Evolutionary conservation across 2,797 vertebrate species (phyloP), one percentile per base, ranked within the genome.

Genomic region (Pseudochromis fuscus): DNA sequence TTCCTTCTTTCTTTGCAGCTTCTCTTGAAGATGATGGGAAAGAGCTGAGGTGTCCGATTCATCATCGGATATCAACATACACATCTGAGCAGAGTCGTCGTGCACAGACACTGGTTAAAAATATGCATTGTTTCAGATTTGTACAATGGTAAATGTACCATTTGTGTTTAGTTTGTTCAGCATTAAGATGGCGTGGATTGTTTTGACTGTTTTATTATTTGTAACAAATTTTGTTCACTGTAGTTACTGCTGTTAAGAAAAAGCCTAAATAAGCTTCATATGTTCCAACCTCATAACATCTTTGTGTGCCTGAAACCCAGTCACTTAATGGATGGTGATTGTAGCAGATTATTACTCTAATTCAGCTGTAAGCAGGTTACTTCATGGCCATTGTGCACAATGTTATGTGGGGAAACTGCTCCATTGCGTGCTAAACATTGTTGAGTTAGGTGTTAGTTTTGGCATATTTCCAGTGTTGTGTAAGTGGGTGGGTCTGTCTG

Each of bases 1-100:
- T 4, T 1, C 0, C 57, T 67, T 2, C 6, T 71, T 71, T 21
- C 28, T 81, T 45, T 71, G 24, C 44, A 95, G 94, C 87, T 94
- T 64, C 90, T 95, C 50, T 56, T 95, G 48, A 94, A 94, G 86
- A 90, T 91, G 82, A 93, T 95, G 91, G 90, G 82, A 25, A 94
- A 89, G 77, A 84, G 67, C 87, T 94, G 82, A 94, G 31, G 45
- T 12, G 30, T 62, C 55, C 13, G 23, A 48, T 49, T 15, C n/a
- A 13, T 70, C 27, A 24, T 37, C 38, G 37, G n/a, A 56, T 50
- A 52, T 81, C 67, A 77, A 61, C 63, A 44, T 38, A 44, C 70
- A 71, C 67, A 58, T 75, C 77, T 65, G 27, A 51, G 44, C 35
- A 79, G 44, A 67, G 74, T 73, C 64, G 40, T 44, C 2, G 4